Evolutionary conservation across 2,797 vertebrate genomes (phyloP).

Genomic region (Eutrigla gurnardus): DNA sequence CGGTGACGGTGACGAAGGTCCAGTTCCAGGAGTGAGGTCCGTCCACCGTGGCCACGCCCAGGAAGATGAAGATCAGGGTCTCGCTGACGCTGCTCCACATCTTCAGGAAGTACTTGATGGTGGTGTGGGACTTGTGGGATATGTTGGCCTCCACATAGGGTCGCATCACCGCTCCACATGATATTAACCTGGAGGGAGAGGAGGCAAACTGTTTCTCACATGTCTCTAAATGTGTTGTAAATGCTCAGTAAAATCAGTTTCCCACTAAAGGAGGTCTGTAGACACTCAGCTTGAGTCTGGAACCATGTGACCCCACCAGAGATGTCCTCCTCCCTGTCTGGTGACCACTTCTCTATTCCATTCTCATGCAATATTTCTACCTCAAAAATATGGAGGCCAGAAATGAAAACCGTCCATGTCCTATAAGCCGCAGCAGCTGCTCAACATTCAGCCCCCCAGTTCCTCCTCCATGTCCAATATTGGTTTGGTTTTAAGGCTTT

Average conservation of each 20-base stretch:
- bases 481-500: slow-evolving; percentile 22
- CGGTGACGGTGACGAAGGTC: slow-evolving; percentile 92
- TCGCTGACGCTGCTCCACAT: slow-evolving; percentile 99
- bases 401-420: background rate
- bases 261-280: background rate
- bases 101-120: slow-evolving; percentile 99
- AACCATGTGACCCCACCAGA: slow-evolving; percentile 16
- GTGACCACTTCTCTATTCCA: slow-evolving; percentile 52
- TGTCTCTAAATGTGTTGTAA: background rate
- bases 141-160: slow-evolving; percentile 99
- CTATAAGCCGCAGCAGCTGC: slow-evolving; percentile 25
- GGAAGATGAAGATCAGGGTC: slow-evolving; percentile 98
- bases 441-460: background rate
- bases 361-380: slow-evolving; percentile 4
- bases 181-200: slow-evolving; percentile 87
- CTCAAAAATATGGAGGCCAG: slow-evolving; percentile 25
- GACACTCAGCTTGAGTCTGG: background rate
- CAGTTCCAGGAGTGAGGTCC: slow-evolving; percentile 94
- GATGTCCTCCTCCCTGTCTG: slow-evolving; percentile 14
- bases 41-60: slow-evolving; percentile 95
- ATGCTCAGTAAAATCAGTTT: slow-evolving; percentile 1
- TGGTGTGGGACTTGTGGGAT: slow-evolving; percentile 99
- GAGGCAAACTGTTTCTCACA: background rate
- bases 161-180: slow-evolving; percentile 93
- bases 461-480: background rate